Evolutionary conservation across 30 jellyfish, hydroid and myxozoan species (phyloP).

Genomic region (Pseudorhiza aurosa): DNA sequence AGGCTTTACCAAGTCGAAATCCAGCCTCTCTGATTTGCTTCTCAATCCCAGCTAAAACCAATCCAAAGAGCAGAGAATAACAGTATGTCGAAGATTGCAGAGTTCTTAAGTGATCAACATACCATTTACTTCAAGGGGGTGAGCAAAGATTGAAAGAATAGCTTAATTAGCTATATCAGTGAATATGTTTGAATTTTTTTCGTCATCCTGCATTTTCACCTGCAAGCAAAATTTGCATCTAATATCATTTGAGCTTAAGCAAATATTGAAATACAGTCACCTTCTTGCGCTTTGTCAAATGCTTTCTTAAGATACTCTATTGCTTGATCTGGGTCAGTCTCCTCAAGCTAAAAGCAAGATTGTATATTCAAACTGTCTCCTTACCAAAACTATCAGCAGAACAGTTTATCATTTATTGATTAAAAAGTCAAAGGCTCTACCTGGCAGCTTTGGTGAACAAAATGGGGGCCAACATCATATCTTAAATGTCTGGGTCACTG

Average conservation of each 20-base stretch:
- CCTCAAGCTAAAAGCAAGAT: constrained; percentile 29
- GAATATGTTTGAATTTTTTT: neutral
- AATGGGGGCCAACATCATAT: no score
- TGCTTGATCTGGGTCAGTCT: constrained; percentile 57
- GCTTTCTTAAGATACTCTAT: constrained; percentile 74
- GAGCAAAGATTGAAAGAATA: neutral
- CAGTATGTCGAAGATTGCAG: neutral
- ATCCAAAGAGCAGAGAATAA: no score
- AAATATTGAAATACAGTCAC: no score
- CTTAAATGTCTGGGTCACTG: no score
- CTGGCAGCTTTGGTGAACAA: no score
- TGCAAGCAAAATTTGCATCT: no score
- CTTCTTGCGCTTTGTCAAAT: constrained; percentile 79
- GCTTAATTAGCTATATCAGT: no score
- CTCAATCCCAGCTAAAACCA: constrained; percentile 68
- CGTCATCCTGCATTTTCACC: neutral
- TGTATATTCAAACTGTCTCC: no score
- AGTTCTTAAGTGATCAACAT: neutral
- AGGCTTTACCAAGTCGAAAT: constrained; percentile 70
- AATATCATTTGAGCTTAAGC: no score
- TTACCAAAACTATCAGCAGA: no score
- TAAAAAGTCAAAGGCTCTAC: no score
- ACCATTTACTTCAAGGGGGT: neutral
- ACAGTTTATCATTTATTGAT: no score
- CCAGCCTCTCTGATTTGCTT: constrained; percentile 72